Evolutionary conservation across 1,140 invertebrate species (phyloP), one percentile per base, ranked within the genome.

Genomic region (Anagrus nilaparvatae): DNA sequence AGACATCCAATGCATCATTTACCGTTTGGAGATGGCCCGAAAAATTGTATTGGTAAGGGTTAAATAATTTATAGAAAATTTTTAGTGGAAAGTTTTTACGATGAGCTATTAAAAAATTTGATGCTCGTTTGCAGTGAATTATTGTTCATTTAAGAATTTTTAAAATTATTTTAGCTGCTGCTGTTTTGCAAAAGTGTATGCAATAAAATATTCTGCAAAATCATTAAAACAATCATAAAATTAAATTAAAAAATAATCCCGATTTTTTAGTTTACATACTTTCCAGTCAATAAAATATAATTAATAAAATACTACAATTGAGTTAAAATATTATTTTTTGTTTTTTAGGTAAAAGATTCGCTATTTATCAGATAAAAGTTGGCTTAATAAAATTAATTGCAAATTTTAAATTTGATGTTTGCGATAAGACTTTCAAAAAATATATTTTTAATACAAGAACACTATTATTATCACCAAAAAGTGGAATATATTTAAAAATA

Each of bases 11-110:
- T 68, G 48, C 66, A 74, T 0, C 87, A 77, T 56, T 56, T 86
- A 23, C 84, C 87, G 0, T 91, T 91, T 51, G 84, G 84, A 2
- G 76, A 79, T 32, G 85, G 85, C 8, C 78, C 80, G 1, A 71
- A 82, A 30, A 81, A 76, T 56, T 87, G 84, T 54, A 84, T 87
- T 48, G 84, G 82, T 77, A 67, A 59, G 39, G n/a, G n/a, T 31
- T 55, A 60, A n/a, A n/a, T n/a, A n/a, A n/a, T n/a, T n/a, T n/a
- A n/a, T n/a, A n/a, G n/a, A n/a, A n/a, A n/a, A n/a, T n/a, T n/a
- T n/a, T n/a, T n/a, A n/a, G n/a, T n/a, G n/a, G n/a, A n/a, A n/a
- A n/a, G n/a, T n/a, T n/a, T n/a, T n/a, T n/a, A n/a, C n/a, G n/a
- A n/a, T n/a, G n/a, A n/a, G n/a, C n/a, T n/a, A n/a, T n/a, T n/a